Conservation (phyloP, 2,888 invertebrate genomes). For the Mimas tiliae region DNA sequence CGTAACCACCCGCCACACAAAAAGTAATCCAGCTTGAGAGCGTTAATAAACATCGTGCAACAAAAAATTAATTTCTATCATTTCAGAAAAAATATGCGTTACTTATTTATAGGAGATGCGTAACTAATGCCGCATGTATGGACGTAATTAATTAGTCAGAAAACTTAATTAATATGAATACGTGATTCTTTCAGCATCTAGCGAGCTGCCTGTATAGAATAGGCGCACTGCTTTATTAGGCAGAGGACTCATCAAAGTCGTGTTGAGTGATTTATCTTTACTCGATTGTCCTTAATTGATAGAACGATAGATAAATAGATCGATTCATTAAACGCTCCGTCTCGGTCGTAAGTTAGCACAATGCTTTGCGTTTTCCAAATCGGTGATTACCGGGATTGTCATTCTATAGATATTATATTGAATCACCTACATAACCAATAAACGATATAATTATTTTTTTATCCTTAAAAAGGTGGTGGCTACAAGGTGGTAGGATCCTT, state of each 20-base stretch:
- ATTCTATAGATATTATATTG: background rate
- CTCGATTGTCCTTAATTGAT: constrained; percentile 58
- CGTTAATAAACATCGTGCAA: constrained; percentile 10
- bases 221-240: constrained; percentile 42
- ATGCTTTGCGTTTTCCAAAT: constrained; percentile 53
- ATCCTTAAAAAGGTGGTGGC: no score
- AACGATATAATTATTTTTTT: no score
- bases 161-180: constrained; percentile 26
- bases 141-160: constrained; percentile 25
- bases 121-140: constrained; percentile 16
- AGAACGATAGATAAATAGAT: constrained; percentile 57
- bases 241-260: constrained; percentile 50
- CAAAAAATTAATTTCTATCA: constrained; percentile 12
- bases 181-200: constrained; percentile 15
- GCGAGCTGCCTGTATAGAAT: constrained; percentile 30
- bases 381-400: constrained; percentile 36
- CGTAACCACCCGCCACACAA: background rate
- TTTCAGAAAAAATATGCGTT: constrained; percentile 11
- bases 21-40: constrained; percentile 1
- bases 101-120: background rate
- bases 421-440: no score
- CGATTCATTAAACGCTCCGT: constrained; percentile 51
- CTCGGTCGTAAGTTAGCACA: constrained; percentile 44
- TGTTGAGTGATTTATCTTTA: constrained; percentile 58
- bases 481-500: no score